phyloP scores from a whole-genome alignment of 1,140 invertebrate species.

The Sarcophaga bullata region DNA sequence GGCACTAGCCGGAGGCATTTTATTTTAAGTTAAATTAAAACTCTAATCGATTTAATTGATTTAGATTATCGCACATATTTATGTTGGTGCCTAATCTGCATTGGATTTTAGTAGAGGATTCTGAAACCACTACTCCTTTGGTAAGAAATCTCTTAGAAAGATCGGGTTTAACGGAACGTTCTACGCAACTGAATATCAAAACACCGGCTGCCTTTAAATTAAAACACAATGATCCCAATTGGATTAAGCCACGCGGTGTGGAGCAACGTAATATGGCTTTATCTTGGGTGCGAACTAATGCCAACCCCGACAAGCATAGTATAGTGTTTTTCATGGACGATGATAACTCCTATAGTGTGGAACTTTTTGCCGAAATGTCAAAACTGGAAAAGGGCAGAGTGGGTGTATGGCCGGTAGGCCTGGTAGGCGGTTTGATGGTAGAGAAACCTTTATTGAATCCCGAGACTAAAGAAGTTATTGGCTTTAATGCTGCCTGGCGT shows the following conservation, averaged over 20 bases:
- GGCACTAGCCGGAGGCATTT: constrained; percentile 33
- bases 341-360: constrained; percentile 85
- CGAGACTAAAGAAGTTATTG: constrained; percentile 77
- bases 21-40: neutral
- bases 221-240: constrained; percentile 77
- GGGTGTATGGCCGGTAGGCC: constrained; percentile 96
- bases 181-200: constrained; percentile 59
- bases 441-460: constrained; percentile 82
- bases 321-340: constrained; percentile 99
- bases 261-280: constrained; percentile 92
- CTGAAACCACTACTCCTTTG: constrained; percentile 77
- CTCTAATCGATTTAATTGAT: constrained; percentile 28
- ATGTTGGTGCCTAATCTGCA: constrained; percentile 89
- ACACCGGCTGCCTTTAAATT: constrained; percentile 76
- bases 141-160: constrained; percentile 84
- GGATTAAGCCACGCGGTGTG: constrained; percentile 93
- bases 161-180: constrained; percentile 65
- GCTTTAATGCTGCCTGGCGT: constrained; percentile 86
- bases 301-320: constrained; percentile 70
- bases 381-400: constrained; percentile 78
- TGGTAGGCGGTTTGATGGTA: constrained; percentile 90
- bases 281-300: constrained; percentile 84
- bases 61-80: constrained; percentile 88
- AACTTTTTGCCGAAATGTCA: constrained; percentile 78
- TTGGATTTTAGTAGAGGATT: constrained; percentile 96